phyloP scores from a whole-genome alignment of 2,797 vertebrate species.

The Manis pentadactyla region DNA sequence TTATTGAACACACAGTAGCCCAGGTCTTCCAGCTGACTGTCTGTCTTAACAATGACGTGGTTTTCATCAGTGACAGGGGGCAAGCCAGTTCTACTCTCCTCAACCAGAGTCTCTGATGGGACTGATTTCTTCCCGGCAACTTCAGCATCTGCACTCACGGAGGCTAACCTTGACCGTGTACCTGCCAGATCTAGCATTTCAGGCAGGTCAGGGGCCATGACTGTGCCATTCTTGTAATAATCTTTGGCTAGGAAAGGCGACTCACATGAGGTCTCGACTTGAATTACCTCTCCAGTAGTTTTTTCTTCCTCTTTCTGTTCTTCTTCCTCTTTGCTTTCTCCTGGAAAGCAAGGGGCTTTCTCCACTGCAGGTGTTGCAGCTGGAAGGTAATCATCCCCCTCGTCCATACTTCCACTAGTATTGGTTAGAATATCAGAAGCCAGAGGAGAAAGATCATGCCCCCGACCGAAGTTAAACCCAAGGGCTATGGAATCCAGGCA shows the following conservation, averaged over 20 bases:
- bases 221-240: constrained; percentile 93
- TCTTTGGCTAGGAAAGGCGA: constrained; percentile 91
- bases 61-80: constrained; percentile 84
- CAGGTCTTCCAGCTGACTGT: constrained; percentile 96
- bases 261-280: constrained; percentile 88
- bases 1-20: constrained; percentile 99
- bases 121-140: constrained; percentile 90
- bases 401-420: constrained; percentile 97
- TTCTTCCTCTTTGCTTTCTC: constrained; percentile 89
- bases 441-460: constrained; percentile 94
- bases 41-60: constrained; percentile 88
- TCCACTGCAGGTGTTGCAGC: constrained; percentile 94
- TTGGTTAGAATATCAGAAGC: constrained; percentile 98
- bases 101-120: constrained; percentile 87
- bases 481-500: constrained; percentile 92
- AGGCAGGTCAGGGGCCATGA: constrained; percentile 96
- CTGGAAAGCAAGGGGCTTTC: constrained; percentile 93
- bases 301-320: constrained; percentile 81
- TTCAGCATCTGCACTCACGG: constrained; percentile 93
- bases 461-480: constrained; percentile 92
- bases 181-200: constrained; percentile 98
- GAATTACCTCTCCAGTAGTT: constrained; percentile 80
- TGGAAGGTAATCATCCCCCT: constrained; percentile 96
- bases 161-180: constrained; percentile 93
- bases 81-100: constrained; percentile 83